Conservation (phyloP, 2,888 invertebrate genomes). For the Gryllus longicercus region DNA sequence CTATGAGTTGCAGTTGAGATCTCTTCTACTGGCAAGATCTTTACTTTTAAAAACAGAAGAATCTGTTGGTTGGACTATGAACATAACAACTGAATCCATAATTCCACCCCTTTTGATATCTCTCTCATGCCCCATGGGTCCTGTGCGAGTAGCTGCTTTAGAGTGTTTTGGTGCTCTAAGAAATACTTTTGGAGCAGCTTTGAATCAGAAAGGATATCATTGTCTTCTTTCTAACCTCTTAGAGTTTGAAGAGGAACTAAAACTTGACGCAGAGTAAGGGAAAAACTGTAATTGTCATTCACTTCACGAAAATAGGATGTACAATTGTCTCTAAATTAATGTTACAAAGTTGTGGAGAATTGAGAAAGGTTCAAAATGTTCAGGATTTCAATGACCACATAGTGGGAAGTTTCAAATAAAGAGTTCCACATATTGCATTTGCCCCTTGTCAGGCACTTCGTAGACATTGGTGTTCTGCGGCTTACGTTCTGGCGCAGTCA, state of each 20-base stretch:
- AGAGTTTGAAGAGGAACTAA: conserved; percentile 57
- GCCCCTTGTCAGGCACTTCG: too few relatives aligned
- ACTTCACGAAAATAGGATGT: neutral
- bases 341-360: too few relatives aligned
- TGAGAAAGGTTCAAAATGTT: too few relatives aligned
- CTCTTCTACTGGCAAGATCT: conserved; percentile 44
- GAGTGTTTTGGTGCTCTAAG: conserved; percentile 49
- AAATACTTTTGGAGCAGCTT: conserved; percentile 8
- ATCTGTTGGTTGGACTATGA: conserved; percentile 26
- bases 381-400: neutral
- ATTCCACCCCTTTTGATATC: conserved; percentile 56
- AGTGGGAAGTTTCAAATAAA: neutral
- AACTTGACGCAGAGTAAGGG: conserved; percentile 54
- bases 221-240: conserved; percentile 50
- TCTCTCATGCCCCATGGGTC: conserved; percentile 54
- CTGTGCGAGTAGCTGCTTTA: conserved; percentile 57
- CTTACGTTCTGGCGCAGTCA: too few relatives aligned
- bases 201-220: conserved; percentile 28
- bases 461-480: too few relatives aligned
- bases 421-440: neutral
- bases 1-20: conserved; percentile 48
- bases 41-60: conserved; percentile 41
- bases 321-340: neutral
- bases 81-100: conserved; percentile 46
- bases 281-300: neutral